phyloP scores from a whole-genome alignment of 2,797 vertebrate species.

The Bryconaethiops microstoma region DNA sequence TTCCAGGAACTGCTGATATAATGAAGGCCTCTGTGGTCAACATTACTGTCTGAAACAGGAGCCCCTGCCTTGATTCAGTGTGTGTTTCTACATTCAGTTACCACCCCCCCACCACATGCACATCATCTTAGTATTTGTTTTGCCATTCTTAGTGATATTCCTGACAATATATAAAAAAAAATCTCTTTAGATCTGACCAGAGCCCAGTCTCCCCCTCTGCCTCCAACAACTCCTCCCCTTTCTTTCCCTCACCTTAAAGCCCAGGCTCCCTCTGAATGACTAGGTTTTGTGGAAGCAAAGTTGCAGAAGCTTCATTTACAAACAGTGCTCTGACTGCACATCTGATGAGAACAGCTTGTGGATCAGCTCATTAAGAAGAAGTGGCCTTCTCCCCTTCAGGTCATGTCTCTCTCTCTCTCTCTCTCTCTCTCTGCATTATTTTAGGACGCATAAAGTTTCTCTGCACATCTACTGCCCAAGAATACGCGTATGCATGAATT shows the following conservation, averaged over 20 bases:
- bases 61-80: slow-evolving; percentile 29
- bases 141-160: not conserved
- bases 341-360: slow-evolving; percentile 33
- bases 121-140: not conserved
- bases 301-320: slow-evolving; percentile 39
- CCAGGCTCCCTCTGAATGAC: slow-evolving; percentile 21
- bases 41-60: slow-evolving; percentile 61
- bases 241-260: slow-evolving; percentile 29
- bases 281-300: slow-evolving; percentile 28
- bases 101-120: too few species aligned
- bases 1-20: slow-evolving; percentile 72
- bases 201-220: slow-evolving; percentile 10
- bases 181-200: slow-evolving; percentile 15
- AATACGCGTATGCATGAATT: too few species aligned
- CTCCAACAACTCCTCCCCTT: not conserved
- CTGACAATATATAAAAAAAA: not conserved
- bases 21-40: slow-evolving; percentile 69
- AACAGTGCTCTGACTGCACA: not conserved
- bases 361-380: slow-evolving; percentile 42
- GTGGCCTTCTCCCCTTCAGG: slow-evolving; percentile 12
- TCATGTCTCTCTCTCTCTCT: slow-evolving; percentile 6
- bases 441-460: not conserved
- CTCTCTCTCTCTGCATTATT: slow-evolving; percentile 10
- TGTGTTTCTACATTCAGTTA: too few species aligned
- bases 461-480: too few species aligned